Evolutionary conservation across 2,797 vertebrate genomes (phyloP), one percentile per base, ranked within the genome.

Genomic region (Adelosebastes latens): DNA sequence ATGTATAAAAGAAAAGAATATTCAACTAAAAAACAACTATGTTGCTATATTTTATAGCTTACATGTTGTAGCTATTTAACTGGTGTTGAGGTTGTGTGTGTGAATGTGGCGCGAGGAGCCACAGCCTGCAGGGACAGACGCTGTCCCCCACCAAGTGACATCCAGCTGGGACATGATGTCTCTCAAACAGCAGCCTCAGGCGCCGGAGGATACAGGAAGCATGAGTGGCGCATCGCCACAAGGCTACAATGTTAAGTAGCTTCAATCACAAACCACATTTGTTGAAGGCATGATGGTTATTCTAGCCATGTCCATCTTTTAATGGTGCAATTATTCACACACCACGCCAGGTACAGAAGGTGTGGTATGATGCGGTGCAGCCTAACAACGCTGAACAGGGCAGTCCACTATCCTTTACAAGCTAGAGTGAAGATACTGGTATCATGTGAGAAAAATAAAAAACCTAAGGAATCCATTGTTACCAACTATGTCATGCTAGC

Each of bases 81-180:
- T 65, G 39, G 42, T 46, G 42, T 46, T 46, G 42, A 46, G 42
- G 42, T 42, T 49, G 14, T 42, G 36, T 32, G 27, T 32, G 27
- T 53, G 13, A 46, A 20, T 25, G 42, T 9, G n/a, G 62, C 18
- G 11, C 6, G 1, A 69, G 59, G n/a, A 75, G n/a, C 7, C 32
- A 22, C 32, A 42, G 59, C 63, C 76, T 76, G 25, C 39, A 31
- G 72, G 72, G 75, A 72, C 62, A 68, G 36, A 66, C 34, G 8
- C n/a, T 58, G 65, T 60, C 73, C 46, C 55, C 32, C 42, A 61
- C 42, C 34, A 63, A 66, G 65, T 71, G 69, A 75, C 73, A 72
- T 72, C 70, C 77, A 83, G 56, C 84, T 78, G 56, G 6, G 78
- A 75, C 71, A 52, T 31, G 72, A 71, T 24, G 59, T 24, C 46